Evolutionary conservation across 1,140 invertebrate species (phyloP).

Genomic region (Micrasema minimum): DNA sequence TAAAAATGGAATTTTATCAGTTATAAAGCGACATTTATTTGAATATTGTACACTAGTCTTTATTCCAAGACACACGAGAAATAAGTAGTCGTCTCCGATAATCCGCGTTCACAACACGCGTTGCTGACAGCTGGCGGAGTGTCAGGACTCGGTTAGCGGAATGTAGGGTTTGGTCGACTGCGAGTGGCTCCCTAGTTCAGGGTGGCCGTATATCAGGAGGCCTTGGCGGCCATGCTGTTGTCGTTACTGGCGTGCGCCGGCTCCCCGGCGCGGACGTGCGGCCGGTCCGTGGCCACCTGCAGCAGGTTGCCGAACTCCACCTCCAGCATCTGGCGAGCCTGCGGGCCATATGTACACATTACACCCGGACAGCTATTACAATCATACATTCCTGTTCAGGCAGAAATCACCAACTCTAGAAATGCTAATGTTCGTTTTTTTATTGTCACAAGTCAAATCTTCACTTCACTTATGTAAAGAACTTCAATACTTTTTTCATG

Average conservation of each 20-base stretch:
- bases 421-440: no score
- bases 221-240: conserved; percentile 53
- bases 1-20: conserved; percentile 38
- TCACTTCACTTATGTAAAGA: no score
- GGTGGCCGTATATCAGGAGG: conserved; percentile 52
- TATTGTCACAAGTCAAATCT: no score
- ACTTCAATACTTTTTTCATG: no score
- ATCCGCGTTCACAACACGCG: conserved; percentile 10
- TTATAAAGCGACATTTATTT: conserved; percentile 29
- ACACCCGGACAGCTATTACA: no score
- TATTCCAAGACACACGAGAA: conserved; percentile 30
- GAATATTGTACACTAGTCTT: conserved; percentile 38
- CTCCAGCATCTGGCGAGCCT: conserved; percentile 90
- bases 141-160: conserved; percentile 24
- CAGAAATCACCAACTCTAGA: no score
- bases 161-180: conserved; percentile 38
- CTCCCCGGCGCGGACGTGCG: conserved; percentile 67
- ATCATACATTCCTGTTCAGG: no score
- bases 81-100: conserved; percentile 7
- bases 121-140: neutral
- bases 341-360: conserved; percentile 49
- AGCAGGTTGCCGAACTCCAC: conserved; percentile 91
- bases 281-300: conserved; percentile 85
- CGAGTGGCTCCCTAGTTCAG: conserved; percentile 42
- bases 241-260: conserved; percentile 55